Percentiles rank a stretch among this genome's conserved stretches.
phyloP scores from a whole-genome alignment of 2,113 vertebrate genomes.

The Phyllostomus discolor region DNA sequence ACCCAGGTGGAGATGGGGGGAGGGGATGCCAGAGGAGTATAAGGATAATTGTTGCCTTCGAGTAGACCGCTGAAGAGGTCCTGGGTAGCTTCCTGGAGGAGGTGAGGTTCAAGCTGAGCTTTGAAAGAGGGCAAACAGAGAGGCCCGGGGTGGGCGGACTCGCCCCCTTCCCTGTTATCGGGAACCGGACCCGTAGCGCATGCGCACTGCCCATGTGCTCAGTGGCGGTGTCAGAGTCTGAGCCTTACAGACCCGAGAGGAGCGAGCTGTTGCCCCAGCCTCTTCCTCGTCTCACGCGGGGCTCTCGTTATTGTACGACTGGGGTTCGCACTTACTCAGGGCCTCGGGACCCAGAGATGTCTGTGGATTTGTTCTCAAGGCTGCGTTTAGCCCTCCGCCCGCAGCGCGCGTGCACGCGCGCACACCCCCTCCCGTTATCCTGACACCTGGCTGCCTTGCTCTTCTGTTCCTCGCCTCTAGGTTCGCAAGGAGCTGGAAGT shows the following conservation, averaged over 20 bases:
- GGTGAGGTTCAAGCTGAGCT: neutral
- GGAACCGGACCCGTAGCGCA: neutral
- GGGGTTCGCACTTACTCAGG: neutral
- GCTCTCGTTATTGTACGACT: neutral
- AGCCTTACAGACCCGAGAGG: neutral
- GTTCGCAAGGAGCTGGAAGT: slow-evolving; percentile 96
- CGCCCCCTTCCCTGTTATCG: neutral
- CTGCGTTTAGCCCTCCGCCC: neutral
- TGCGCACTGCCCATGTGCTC: neutral
- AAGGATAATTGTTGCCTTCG: neutral
- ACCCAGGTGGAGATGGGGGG: neutral
- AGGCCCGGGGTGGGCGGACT: neutral
- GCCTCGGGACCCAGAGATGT: neutral
- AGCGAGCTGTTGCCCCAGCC: too few relatives aligned
- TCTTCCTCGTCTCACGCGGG: neutral
- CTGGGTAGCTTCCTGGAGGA: neutral
- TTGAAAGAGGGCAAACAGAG: neutral
- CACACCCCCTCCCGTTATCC: neutral
- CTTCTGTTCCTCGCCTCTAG: slow-evolving; percentile 76
- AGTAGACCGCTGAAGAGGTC: neutral
- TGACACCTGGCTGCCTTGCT: neutral
- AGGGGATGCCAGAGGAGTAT: neutral
- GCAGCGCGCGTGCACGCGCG: fast-evolving
- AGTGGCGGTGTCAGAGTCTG: neutral
- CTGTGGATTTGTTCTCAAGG: neutral